Percentiles rank a stretch among this genome's conserved stretches.
These are phyloP conservation scores for Thinocorus orbignyianus DNA, from an alignment of 2,113 vertebrate species.

Conservation along the genomic window DNA sequence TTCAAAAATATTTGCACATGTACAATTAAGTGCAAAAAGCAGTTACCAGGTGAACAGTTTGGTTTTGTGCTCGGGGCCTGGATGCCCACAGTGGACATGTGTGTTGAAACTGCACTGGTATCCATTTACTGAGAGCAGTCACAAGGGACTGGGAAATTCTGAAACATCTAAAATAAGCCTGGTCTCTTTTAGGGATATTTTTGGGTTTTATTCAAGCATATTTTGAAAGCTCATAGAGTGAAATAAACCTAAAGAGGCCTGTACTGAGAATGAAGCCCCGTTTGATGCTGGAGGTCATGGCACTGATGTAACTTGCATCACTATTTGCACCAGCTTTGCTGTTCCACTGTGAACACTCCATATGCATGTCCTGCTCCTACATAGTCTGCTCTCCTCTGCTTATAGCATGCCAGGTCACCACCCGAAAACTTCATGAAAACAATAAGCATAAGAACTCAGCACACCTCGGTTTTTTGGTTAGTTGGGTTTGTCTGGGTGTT, in stretches of 20 bases:
- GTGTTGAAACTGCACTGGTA: not conserved
- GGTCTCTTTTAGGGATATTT: not conserved
- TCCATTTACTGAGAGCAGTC: not conserved
- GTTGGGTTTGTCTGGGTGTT: no score
- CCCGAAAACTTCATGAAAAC: not conserved
- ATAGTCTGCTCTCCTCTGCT: not conserved
- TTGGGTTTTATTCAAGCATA: not conserved
- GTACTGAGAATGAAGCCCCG: not conserved
- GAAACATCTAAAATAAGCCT: not conserved
- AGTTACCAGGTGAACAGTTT: not conserved
- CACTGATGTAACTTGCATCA: not conserved
- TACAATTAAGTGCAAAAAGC: not conserved
- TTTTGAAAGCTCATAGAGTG: not conserved
- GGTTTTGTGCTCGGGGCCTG: not conserved
- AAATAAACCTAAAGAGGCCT: not conserved
- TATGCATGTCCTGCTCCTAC: rapidly evolving
- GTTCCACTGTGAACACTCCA: no score
- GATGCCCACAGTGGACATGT: not conserved
- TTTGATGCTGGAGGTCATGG: not conserved
- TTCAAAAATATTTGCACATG: not conserved
- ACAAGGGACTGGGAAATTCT: not conserved
- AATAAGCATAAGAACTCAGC: not conserved
- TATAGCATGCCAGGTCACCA: no score
- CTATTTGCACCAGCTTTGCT: not conserved
- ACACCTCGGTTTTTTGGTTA: not conserved